Percentiles rank a stretch among this genome's conserved stretches.
Evolutionary conservation across 1,140 invertebrate species (phyloP).

Genomic region (Mactra quadrangularis): DNA sequence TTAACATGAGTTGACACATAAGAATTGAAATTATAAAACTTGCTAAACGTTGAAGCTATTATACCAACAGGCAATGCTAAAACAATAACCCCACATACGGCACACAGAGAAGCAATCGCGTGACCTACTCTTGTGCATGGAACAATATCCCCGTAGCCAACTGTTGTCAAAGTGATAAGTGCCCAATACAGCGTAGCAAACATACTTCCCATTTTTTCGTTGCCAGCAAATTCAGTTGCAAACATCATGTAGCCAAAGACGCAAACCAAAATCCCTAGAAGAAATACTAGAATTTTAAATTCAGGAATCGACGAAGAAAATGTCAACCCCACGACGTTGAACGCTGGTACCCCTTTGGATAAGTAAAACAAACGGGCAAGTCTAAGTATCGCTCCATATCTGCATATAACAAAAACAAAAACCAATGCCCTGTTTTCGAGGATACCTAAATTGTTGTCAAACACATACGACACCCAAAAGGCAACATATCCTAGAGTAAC

Average conservation of each 20-base stretch:
- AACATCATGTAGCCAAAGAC: conserved; percentile 15
- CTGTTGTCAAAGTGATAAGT: conserved; percentile 84
- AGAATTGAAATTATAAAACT: conserved; percentile 51
- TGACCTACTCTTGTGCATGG: conserved; percentile 70
- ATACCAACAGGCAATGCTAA: conserved; percentile 97
- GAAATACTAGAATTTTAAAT: conserved; percentile 26
- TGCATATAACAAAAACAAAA: background rate
- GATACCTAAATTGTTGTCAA: background rate
- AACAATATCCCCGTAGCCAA: conserved; percentile 83
- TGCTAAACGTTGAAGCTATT: conserved; percentile 82
- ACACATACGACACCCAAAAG: background rate
- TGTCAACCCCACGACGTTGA: conserved; percentile 1
- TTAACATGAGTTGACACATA: conserved; percentile 19
- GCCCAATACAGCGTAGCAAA: conserved; percentile 82
- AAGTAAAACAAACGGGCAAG: conserved; percentile 18
- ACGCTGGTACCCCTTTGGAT: background rate
- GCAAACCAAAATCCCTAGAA: background rate
- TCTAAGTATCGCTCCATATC: background rate
- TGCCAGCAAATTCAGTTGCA: background rate
- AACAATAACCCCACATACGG: conserved; percentile 99
- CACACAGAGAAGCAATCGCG: conserved; percentile 86
- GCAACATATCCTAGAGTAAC: conserved; percentile 2
- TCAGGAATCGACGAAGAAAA: background rate
- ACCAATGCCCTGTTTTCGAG: background rate
- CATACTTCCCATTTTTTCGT: conserved; percentile 7